Evolutionary conservation across 2,113 vertebrate species (phyloP), one percentile per base, ranked within the genome.

Genomic region (Pelusios castaneus): DNA sequence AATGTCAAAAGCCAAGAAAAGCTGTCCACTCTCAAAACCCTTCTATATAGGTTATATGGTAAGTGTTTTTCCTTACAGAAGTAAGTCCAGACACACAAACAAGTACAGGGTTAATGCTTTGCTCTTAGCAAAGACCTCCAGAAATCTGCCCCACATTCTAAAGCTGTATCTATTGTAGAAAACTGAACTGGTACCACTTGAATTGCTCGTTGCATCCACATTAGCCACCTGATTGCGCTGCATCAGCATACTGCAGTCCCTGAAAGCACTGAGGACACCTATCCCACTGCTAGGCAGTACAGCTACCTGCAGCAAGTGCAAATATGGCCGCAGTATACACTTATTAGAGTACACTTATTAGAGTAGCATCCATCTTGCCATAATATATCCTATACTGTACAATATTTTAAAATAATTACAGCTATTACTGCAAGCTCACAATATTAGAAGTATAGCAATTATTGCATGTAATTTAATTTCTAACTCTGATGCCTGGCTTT

Each of bases 51-150:
- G 29, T 34, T 34, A 54, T 54, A 60, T 2, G 43, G 38, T 54
- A 4, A 11, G 2, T 79, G 2, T n/a, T 89, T 93, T 88, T 85
- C 41, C 41, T 84, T 78, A 52, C 25, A 58, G 58, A 84, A 2
- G 0, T 27, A 84, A 51, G 54, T 60, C 60, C 55, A 84, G 56
- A 52, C 21, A 34, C 55, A 84, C 31, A 84, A 17, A 58, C 9
- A 79, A 19, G 58, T 85, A 89, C 60, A 22, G 70, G 38, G 13
- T 81, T 85, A 17, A 56, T 84, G 3, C 41, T 56, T 45, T 73
- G 3, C 21, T 82, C 87, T 55, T 76, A 91, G n/a, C 29, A 90
- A 29, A 87, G 92, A 6, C 49, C 45, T 87, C 49, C 87, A 79
- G 52, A 52, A 88, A 87, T 73, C 22, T 80, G 88, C 60, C 5